Base-by-base conservation (phyloP, 2,888 invertebrate genomes). In the Glomeris marginata region DNA sequence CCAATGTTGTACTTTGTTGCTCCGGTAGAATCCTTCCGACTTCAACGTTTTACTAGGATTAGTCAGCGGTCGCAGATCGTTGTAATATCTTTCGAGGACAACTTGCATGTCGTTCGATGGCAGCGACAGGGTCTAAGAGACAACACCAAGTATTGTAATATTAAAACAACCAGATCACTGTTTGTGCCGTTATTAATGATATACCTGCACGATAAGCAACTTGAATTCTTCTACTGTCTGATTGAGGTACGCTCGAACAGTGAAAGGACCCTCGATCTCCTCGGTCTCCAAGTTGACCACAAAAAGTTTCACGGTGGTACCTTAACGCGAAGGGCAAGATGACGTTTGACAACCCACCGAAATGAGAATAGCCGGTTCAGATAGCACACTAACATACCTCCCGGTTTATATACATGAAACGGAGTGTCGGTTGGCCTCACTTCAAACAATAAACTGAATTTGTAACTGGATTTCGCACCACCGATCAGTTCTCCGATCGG, bases 381-480 rank as follows among this genome's bases (percentile, higher is more conserved):
- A 28, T 18, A 51, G 20, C n/a, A 28, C 13, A 28, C 21, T 11
- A 38, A 22, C 13, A 35, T 20, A 69, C 81, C 81, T 58, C 77
- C 78, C 22, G 73, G 71, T 59, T 72, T 71, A 62, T 80, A 80
- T 3, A 69, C 69, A 60, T 76, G 73, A 63, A 82, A 81, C 54
- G 72, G 66, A 56, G 73, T 73, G 61, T 74, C 74, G 55, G 74
- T 73, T 5, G 67, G 65, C 41, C 75, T 73, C 50, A 77, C 74
- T 67, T 85, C 83, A 56, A 85, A 63, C 52, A 83, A 65, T 58
- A 81, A 73, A 60, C 78, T 77, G 55, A 70, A 69, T 55, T 70
- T 70, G 60, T 68, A 70, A 46, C 63, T 67, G 56, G 64, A 65
- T 61, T 66, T 66, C 55, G 65, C 69, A 46, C 63, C 72, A 56